Evolutionary conservation across 2,113 vertebrate genomes (phyloP), one percentile per base, ranked within the genome.

Genomic region (Passer montanus): DNA sequence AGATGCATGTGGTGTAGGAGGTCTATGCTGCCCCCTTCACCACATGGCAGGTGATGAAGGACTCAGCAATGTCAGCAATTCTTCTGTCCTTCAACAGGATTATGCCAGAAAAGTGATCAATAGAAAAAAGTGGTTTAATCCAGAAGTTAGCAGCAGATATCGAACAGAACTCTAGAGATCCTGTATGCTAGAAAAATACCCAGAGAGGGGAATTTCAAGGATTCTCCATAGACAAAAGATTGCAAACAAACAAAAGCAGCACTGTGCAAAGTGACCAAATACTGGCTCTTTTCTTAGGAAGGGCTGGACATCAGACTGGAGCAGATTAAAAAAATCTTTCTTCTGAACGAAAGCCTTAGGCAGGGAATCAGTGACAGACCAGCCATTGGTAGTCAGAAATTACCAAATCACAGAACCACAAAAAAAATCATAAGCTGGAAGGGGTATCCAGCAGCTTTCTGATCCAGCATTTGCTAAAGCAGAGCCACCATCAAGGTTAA

Each of bases 361-460:
- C 39, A 72, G 15, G 37, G 22, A 75, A 47, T 30, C 1, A 0
- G 22, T 27, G 39, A 55, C 52, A 79, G 37, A 63, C 7, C 33
- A 30, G 26, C 6, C 13, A 56, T 0, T 22, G 33, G 20, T 27
- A 80, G 26, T 23, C 39, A 66, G 47, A 67, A 56, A 55, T 28
- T 2, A 1, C 14, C n/a, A 41, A 15, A 17, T 41, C 58, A 41
- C 17, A 53, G 47, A 67, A 20, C 5, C 0, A 2, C 35, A 68
- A 46, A 43, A 43, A 41, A 6, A 31, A 7, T 13, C 1, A 1
- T 43, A 24, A 64, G 2, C 11, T 64, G 68, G 53, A 80, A 89
- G 21, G 4, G 13, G 9, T 43, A 9, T 59, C 44, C 0, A 0
- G 35, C 35, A 72, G 31, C 17, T 14, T 7, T 15, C 44, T 35